A percentile compares a stretch with the other conserved stretches of the same genome.
phyloP scores from a whole-genome alignment of 2,888 invertebrate species.

The Alviniconcha strummeri region DNA sequence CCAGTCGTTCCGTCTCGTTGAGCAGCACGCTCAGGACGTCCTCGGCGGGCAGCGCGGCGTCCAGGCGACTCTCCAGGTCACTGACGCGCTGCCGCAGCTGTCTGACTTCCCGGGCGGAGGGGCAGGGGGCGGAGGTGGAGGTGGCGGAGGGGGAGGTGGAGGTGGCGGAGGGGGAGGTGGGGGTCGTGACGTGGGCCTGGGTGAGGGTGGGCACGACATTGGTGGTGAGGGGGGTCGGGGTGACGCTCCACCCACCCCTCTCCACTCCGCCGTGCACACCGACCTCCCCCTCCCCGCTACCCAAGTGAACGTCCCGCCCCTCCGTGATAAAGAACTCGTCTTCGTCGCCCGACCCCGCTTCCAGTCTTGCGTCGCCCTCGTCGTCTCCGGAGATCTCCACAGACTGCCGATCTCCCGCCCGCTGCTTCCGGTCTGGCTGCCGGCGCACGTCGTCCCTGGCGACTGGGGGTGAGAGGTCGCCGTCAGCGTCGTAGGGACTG shows the following conservation, averaged over 20 bases:
- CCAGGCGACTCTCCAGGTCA: constrained; percentile 4
- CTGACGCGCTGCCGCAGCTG: constrained; percentile 3
- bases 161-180: constrained; percentile 2
- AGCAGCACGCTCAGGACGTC: neutral
- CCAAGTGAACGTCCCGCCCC: neutral
- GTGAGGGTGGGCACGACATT: constrained; percentile 17
- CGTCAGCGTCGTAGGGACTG: no score
- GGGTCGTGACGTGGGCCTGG: constrained; percentile 3
- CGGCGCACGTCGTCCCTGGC: no score
- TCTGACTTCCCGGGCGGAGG: neutral
- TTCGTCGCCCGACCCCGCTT: constrained; percentile 6
- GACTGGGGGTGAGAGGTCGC: no score
- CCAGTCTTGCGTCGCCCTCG: neutral
- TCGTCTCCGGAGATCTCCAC: constrained; percentile 14
- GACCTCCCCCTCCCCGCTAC: neutral
- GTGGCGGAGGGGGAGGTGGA: no score
- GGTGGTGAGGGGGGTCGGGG: constrained; percentile 21
- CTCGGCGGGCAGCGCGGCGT: neutral
- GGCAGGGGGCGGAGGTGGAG: no score
- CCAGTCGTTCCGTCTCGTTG: constrained; percentile 34
- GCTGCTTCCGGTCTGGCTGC: no score
- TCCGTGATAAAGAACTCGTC: constrained; percentile 10
- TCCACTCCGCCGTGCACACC: no score
- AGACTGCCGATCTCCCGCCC: no score
- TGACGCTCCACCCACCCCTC: neutral